phyloP scores from a whole-genome alignment of 1,140 invertebrate species.

The Batillaria attramentaria region DNA sequence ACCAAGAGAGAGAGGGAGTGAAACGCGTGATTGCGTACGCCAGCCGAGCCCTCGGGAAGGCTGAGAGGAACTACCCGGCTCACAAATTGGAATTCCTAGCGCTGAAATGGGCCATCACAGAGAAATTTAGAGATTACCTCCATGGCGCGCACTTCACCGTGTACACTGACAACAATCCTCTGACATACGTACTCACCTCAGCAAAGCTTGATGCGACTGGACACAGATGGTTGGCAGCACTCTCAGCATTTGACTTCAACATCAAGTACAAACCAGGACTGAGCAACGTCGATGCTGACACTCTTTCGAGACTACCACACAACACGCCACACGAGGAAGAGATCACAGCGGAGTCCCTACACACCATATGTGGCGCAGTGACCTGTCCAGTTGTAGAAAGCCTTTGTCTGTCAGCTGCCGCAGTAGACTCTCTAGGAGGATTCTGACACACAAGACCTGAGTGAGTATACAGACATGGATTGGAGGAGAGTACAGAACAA shows the following conservation, averaged over 20 bases:
- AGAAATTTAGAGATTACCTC: no score
- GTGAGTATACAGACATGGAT: background rate
- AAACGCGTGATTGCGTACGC: conserved; percentile 42
- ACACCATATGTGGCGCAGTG: background rate
- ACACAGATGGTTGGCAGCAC: no score
- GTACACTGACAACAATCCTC: no score
- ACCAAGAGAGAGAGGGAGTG: conserved; percentile 31
- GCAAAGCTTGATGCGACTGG: no score
- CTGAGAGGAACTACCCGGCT: conserved; percentile 32
- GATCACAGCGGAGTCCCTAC: background rate
- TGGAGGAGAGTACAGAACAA: background rate
- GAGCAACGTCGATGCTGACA: background rate
- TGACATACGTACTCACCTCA: no score
- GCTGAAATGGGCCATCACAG: conserved; percentile 30
- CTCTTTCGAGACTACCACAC: background rate
- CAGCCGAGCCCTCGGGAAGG: conserved; percentile 31
- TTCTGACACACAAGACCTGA: background rate
- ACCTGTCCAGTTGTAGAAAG: background rate
- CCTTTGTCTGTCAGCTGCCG: background rate
- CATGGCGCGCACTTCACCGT: no score
- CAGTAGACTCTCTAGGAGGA: background rate
- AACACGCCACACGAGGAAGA: background rate
- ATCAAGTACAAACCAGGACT: background rate
- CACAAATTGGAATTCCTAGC: conserved; percentile 40
- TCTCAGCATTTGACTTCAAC: no score